Percentiles rank a stretch among this genome's conserved stretches.
These are phyloP conservation scores for Melanotaenia maccullochi DNA, from an alignment of 2,797 vertebrate species.

Conservation along the genomic window DNA sequence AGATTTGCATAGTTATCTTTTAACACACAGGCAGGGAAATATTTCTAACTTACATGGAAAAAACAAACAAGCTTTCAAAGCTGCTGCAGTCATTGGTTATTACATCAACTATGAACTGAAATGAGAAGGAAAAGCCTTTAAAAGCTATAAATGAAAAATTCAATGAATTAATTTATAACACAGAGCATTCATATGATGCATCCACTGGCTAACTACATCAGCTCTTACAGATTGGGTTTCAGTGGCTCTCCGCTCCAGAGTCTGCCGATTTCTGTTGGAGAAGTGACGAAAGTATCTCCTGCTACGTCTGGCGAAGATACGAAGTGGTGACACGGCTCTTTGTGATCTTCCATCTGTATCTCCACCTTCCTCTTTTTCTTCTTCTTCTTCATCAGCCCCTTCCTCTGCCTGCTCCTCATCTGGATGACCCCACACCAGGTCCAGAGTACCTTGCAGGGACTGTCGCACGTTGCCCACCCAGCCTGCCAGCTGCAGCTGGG, in stretches of 20 bases:
- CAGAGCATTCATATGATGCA: neutral
- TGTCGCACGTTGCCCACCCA: slow-evolving; percentile 88
- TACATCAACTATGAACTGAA: neutral
- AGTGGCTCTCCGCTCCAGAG: slow-evolving; percentile 82
- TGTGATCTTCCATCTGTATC: slow-evolving; percentile 69
- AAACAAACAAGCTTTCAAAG: neutral
- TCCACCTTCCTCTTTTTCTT: slow-evolving; percentile 37
- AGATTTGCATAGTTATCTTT: slow-evolving; percentile 57
- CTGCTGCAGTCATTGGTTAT: neutral
- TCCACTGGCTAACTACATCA: slow-evolving; percentile 10
- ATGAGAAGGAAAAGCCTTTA: neutral
- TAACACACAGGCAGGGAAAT: slow-evolving; percentile 7
- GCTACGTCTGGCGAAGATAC: slow-evolving; percentile 88
- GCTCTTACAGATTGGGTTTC: slow-evolving; percentile 80
- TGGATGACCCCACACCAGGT: slow-evolving; percentile 75
- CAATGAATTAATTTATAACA: neutral
- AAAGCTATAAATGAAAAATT: neutral
- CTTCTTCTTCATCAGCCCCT: slow-evolving; percentile 40
- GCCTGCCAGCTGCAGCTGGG: slow-evolving; percentile 88
- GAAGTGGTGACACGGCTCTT: slow-evolving; percentile 85
- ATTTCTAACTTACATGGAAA: slow-evolving; percentile 15
- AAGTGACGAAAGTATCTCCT: slow-evolving; percentile 87
- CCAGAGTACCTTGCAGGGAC: slow-evolving; percentile 90
- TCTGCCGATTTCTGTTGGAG: slow-evolving; percentile 84
- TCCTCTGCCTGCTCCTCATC: slow-evolving; percentile 51